Evolutionary conservation across 2,888 invertebrate species (phyloP).

Genomic region (Sphinx pinastri): DNA sequence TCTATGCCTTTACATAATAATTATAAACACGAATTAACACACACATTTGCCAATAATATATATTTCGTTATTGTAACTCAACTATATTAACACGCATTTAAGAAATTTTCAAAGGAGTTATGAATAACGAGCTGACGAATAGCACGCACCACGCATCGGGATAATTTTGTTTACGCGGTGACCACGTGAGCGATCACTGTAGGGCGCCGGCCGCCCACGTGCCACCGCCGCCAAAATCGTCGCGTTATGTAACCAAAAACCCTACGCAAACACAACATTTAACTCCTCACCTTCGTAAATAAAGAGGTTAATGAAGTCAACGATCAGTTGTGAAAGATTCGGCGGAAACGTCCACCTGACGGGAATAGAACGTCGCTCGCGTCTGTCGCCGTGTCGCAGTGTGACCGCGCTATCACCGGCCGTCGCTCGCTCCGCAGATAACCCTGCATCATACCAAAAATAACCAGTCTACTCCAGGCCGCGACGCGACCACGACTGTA

Average conservation of each 20-base stretch:
- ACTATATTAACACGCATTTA: background rate
- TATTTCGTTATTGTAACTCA: no score
- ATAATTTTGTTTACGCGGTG: conserved; percentile 47
- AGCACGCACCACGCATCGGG: conserved; percentile 28
- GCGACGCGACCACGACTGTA: conserved; percentile 78
- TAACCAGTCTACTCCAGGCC: conserved; percentile 78
- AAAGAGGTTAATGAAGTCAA: conserved; percentile 75
- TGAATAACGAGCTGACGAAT: conserved; percentile 9
- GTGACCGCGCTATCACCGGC: conserved; percentile 77
- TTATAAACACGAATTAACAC: background rate
- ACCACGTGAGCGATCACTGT: conserved; percentile 46
- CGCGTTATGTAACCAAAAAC: conserved; percentile 57
- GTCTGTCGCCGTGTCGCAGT: conserved; percentile 74
- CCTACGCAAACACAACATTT: conserved; percentile 49
- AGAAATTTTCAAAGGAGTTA: conserved; percentile 1
- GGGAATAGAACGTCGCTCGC: conserved; percentile 81
- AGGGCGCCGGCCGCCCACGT: conserved; percentile 71
- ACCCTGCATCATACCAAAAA: conserved; percentile 73
- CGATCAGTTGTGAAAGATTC: conserved; percentile 75
- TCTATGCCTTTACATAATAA: background rate
- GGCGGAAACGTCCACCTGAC: conserved; percentile 81
- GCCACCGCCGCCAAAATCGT: conserved; percentile 40
- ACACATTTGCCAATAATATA: background rate
- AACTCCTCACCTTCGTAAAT: conserved; percentile 54
- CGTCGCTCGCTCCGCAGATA: conserved; percentile 75